Evolutionary conservation across 2,113 vertebrate species (phyloP).

Genomic region (Sardina pilchardus): DNA sequence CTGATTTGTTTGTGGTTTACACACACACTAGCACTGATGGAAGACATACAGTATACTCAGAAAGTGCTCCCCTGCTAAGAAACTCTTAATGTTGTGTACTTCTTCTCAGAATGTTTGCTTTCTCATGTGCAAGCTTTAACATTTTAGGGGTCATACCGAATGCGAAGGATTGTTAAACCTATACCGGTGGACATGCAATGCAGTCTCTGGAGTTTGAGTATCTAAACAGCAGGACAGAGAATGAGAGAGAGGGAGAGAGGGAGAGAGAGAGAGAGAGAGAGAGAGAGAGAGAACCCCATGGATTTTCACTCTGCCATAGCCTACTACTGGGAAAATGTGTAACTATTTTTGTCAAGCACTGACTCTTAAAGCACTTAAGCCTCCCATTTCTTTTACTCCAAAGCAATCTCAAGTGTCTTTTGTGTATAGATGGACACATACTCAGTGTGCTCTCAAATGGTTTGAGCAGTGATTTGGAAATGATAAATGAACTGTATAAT

Average conservation of each 20-base stretch:
- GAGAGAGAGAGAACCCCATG: background rate
- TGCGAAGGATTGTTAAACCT: background rate
- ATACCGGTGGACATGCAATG: background rate
- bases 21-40: background rate
- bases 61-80: background rate
- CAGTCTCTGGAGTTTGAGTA: slow-evolving; percentile 47
- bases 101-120: background rate
- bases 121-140: background rate
- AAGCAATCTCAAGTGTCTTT: background rate
- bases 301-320: too few relatives aligned
- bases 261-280: background rate
- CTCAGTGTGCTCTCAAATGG: slow-evolving; percentile 26
- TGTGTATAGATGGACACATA: background rate
- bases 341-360: background rate
- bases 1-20: background rate
- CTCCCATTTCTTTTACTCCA: background rate
- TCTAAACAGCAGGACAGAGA: slow-evolving; percentile 49
- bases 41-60: background rate
- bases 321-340: background rate
- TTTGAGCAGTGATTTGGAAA: slow-evolving; percentile 12
- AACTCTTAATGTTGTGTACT: too few relatives aligned
- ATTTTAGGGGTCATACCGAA: background rate
- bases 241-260: slow-evolving; percentile 29
- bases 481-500: slow-evolving; percentile 8
- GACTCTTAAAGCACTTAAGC: background rate